These are phyloP conservation scores for Drosophila nasuta DNA, from an alignment of 1,140 invertebrate species.

Conservation along the genomic window DNA sequence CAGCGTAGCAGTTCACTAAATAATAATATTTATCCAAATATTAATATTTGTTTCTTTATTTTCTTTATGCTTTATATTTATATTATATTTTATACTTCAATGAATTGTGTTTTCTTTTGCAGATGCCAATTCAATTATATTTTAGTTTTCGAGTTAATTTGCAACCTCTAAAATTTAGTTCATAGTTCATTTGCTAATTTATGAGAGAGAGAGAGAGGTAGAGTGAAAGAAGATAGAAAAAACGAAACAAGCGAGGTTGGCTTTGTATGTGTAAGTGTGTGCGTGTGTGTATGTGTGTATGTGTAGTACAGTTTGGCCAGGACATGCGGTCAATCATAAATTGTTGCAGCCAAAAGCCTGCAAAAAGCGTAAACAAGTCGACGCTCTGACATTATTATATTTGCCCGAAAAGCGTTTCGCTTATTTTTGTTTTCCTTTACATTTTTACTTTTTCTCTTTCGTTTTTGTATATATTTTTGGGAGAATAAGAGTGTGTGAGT, in stretches of 20 bases:
- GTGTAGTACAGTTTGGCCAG: constrained; percentile 11
- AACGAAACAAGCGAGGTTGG: too few species aligned
- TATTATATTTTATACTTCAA: too few species aligned
- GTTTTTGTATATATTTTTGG: neutral
- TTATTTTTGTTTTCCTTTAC: constrained; percentile 1
- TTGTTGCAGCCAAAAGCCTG: constrained; percentile 65
- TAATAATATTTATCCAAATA: too few species aligned
- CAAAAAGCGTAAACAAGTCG: constrained; percentile 78
- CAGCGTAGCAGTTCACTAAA: neutral
- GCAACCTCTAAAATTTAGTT: too few species aligned
- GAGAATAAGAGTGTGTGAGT: neutral
- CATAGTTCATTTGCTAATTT: too few species aligned
- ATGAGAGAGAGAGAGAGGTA: too few species aligned
- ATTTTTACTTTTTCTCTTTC: constrained; percentile 21
- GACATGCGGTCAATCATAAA: constrained; percentile 78
- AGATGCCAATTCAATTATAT: too few species aligned
- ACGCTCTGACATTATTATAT: constrained; percentile 79
- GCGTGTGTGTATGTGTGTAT: neutral
- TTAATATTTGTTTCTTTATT: too few species aligned
- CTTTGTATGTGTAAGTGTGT: neutral
- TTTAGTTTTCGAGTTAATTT: too few species aligned
- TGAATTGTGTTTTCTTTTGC: too few species aligned
- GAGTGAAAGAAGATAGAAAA: too few species aligned
- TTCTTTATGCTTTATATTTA: too few species aligned
- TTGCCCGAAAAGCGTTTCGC: constrained; percentile 39